Percentiles rank a stretch among this genome's conserved stretches.
phyloP scores from a whole-genome alignment of 1,140 invertebrate species.

The Theocolax elegans region DNA sequence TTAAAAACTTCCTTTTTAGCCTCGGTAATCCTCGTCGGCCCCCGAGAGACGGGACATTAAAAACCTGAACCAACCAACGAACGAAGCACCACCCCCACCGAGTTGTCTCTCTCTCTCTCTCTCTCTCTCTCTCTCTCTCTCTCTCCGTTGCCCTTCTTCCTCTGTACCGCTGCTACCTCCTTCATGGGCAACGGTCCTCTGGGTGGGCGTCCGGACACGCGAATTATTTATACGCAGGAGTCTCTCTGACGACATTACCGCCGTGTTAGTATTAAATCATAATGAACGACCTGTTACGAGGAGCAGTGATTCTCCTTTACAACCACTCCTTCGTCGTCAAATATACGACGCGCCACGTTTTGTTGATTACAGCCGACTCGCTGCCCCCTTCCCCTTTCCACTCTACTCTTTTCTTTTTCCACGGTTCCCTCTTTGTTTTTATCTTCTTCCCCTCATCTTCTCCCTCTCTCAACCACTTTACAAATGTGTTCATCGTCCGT shows the following conservation, averaged over 20 bases:
- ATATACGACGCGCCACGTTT: conserved; percentile 40
- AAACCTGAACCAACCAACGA: conserved; percentile 44
- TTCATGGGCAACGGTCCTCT: conserved; percentile 56
- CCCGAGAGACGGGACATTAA: conserved; percentile 67
- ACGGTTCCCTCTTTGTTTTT: neutral
- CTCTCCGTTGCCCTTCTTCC: conserved; percentile 32
- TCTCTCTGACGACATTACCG: conserved; percentile 68
- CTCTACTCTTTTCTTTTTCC: neutral
- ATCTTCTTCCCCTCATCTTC: neutral
- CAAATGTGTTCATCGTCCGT: conserved; percentile 29
- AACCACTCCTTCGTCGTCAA: conserved; percentile 50
- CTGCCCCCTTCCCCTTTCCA: neutral
- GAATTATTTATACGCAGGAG: conserved; percentile 69
- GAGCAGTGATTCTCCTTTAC: conserved; percentile 50
- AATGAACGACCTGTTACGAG: conserved; percentile 67
- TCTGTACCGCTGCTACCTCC: conserved; percentile 37
- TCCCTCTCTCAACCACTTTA: conserved; percentile 14
- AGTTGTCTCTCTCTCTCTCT: conserved; percentile 29
- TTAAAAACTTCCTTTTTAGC: conserved; percentile 70
- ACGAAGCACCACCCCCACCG: conserved; percentile 27
- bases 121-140: neutral
- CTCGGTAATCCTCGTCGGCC: conserved; percentile 66
- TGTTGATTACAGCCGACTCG: conserved; percentile 46
- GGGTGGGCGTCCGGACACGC: conserved; percentile 65
- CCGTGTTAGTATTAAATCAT: conserved; percentile 69